Base-by-base conservation (phyloP, 2,113 vertebrate genomes). In the Chroicocephalus ridibundus region DNA sequence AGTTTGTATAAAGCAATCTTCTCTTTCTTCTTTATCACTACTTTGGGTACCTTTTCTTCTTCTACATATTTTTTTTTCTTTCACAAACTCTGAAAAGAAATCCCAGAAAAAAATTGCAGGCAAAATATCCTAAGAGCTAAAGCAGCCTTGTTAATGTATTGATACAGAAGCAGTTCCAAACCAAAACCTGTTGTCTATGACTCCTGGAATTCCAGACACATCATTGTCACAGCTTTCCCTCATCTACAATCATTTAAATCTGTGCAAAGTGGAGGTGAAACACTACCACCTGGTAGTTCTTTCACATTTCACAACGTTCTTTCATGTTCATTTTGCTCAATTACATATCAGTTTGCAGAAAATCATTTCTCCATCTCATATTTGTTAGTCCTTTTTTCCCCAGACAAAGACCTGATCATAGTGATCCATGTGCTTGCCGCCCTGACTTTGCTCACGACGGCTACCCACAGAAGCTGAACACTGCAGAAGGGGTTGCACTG, bases 361-460 rank as follows among this genome's bases (percentile, higher is more conserved):
- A 47, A 20, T 31, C 2, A 9, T 84, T 84, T 83, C 24, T 78
- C 26, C 34, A 52, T 34, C 44, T 51, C 22, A 6, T 38, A 31
- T 42, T 82, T 70, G 10, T 51, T 47, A 36, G 27, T 12, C n/a
- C 9, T 44, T 64, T 79, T 76, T 42, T 5, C 32, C 32, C 17
- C 29, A 57, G 22, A 70, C 0, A 0, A 86, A 49, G 20, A 32
- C 20, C 7, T 31, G 38, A 44, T 36, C 24, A 17, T 47, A 61
- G 16, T 1, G 3, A 75, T 85, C 29, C 20, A 29, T 0, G 1
- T 22, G 13, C 22, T 78, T 91, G 16, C 32, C 2, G 1, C 49
- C 55, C 32, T 51, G 51, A 13, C 42, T 64, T 87, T 78, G 19
- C 17, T 55, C 11, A 3, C 19, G 49, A 61, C 2, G 7, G 29